Evolutionary conservation across 2,113 vertebrate genomes (phyloP).

Genomic region (Grallaria varia): DNA sequence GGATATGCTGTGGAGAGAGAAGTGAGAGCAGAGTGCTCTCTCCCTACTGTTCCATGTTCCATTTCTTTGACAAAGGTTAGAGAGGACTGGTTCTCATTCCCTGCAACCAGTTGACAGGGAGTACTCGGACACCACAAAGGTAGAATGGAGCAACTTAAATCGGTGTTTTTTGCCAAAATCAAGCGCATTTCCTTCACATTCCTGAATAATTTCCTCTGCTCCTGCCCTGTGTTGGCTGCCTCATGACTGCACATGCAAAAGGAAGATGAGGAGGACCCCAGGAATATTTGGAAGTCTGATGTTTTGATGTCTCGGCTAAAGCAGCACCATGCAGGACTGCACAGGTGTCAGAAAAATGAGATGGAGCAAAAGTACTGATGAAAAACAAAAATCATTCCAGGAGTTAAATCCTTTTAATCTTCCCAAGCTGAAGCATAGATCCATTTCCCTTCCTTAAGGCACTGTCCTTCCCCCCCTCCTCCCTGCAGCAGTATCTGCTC

Average conservation of each 20-base stretch:
- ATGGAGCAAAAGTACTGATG: not conserved
- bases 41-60: not conserved
- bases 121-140: not conserved
- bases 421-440: not conserved
- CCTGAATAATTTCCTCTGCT: not conserved
- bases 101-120: not conserved
- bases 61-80: not conserved
- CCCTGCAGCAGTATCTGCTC: conserved; percentile 8
- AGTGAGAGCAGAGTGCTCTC: not conserved
- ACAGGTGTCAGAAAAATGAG: not conserved
- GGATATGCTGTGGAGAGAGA: not conserved
- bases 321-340: not conserved
- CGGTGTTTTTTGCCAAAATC: not conserved
- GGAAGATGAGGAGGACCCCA: not conserved
- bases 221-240: not conserved
- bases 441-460: not conserved
- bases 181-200: not conserved
- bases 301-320: not conserved
- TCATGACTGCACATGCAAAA: not conserved
- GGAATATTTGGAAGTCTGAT: not conserved
- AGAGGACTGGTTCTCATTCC: not conserved
- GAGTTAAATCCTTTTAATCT: not conserved
- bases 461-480: not conserved
- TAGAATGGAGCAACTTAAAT: not conserved
- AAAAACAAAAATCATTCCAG: not conserved